phyloP scores from a whole-genome alignment of 2,888 invertebrate genomes.

The Sisyra nigra region DNA sequence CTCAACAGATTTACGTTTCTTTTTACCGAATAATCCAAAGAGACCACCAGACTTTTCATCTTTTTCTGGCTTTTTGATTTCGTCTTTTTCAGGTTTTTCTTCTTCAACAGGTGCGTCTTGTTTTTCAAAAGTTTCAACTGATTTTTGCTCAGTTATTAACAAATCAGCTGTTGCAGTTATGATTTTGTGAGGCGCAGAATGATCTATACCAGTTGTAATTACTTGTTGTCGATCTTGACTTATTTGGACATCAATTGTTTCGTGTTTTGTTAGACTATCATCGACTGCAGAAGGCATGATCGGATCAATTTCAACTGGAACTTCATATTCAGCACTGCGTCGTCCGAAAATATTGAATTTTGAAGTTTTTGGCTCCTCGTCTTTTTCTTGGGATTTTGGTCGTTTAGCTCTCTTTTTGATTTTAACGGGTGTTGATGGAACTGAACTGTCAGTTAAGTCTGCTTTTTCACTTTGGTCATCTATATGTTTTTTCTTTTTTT shows the following conservation, averaged over 20 bases:
- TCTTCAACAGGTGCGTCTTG: background rate
- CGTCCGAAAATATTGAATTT: no score
- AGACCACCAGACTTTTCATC: slow-evolving; percentile 13
- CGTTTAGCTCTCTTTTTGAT: background rate
- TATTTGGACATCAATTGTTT: slow-evolving; percentile 14
- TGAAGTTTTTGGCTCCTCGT: no score
- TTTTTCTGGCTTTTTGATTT: slow-evolving; percentile 9
- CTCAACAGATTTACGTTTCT: slow-evolving; percentile 13
- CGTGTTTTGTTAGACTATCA: slow-evolving; percentile 12
- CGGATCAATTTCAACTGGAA: background rate
- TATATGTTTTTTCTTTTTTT: slow-evolving; percentile 3
- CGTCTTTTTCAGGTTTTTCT: slow-evolving; percentile 3
- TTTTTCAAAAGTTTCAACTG: background rate
- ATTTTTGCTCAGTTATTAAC: slow-evolving; percentile 7
- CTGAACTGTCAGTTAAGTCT: slow-evolving; percentile 1
- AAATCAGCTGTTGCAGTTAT: slow-evolving; percentile 11
- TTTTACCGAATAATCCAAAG: slow-evolving; percentile 17
- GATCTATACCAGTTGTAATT: slow-evolving; percentile 6
- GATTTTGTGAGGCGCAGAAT: slow-evolving; percentile 6
- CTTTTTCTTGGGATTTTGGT: background rate
- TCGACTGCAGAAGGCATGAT: slow-evolving; percentile 5
- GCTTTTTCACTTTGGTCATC: background rate
- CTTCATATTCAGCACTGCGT: background rate
- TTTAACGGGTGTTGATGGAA: no score
- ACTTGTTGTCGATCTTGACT: slow-evolving; percentile 14